Conservation (phyloP, 2,797 vertebrate species). For the Crypturellus tataupa region DNA sequence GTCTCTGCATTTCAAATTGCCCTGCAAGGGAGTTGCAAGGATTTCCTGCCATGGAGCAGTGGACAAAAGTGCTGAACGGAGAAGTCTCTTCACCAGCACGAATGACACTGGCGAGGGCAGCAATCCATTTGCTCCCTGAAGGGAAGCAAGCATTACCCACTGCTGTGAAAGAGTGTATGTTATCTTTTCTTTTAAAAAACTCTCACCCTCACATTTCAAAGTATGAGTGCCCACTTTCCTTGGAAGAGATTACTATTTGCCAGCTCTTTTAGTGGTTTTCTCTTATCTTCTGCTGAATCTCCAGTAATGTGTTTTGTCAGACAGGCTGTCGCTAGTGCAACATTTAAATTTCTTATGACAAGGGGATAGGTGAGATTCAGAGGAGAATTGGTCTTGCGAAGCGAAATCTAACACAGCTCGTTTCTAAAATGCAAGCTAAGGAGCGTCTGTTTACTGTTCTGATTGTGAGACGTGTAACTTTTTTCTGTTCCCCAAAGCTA, state of each 20-base stretch:
- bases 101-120: neutral
- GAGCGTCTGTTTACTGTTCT: neutral
- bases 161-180: neutral
- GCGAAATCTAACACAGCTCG: neutral
- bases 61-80: neutral
- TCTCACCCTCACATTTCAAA: neutral
- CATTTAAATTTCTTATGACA: neutral
- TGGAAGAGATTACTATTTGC: neutral
- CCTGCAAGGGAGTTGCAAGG: neutral
- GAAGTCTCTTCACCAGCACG: neutral
- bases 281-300: neutral
- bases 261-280: neutral
- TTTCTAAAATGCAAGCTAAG: neutral
- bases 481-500: slow-evolving; percentile 83
- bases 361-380: neutral
- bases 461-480: neutral
- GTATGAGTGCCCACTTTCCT: neutral
- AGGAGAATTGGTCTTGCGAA: neutral
- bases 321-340: neutral
- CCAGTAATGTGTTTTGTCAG: neutral
- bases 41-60: neutral
- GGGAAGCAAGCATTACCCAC: neutral
- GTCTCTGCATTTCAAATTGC: neutral
- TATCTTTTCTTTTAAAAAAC: neutral
- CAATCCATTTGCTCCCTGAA: neutral